Base-by-base conservation (phyloP, 2,888 invertebrate species). In the Athripsodes cinereus region DNA sequence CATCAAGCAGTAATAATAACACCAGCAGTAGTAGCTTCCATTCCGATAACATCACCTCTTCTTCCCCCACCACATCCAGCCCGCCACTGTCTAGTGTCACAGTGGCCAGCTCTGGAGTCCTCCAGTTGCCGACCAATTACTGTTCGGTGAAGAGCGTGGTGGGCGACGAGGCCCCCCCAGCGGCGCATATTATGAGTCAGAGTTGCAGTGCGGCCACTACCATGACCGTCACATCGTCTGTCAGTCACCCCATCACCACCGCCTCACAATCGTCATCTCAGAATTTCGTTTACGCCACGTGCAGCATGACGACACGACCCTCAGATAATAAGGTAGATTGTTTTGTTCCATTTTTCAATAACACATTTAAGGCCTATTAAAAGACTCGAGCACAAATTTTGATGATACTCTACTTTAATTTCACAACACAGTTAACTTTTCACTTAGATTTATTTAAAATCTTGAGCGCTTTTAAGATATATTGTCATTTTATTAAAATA, bases 111-210 rank as follows among this genome's bases (percentile, higher is more conserved):
- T 71, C 74, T n/a, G n/a, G n/a, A n/a, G n/a, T n/a, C 66, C 69
- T 75, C 69, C 74, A 74, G 69, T 68, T 74, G 68, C 66, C 67
- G 59, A 68, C 70, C 64, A 65, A 69, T 58, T 74, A 73, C 70
- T 69, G 71, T 67, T 71, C 73, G 64, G 74, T 72, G 67, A 66
- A 71, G 59, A 70, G 72, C 66, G 66, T 72, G 55, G 69, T 70
- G 53, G 71, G 70, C 57, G 57, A 64, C 59, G 63, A 64, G 56
- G 56, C 61, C 26, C 55, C 62, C 6, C 18, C 48, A 3, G 50
- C 16, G 22, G 2, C 26, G 19, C n/a, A n/a, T 11, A 1, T 8
- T 21, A 55, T 58, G 46, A 57, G 54, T 20, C 44, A 11, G 16
- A 22, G 22, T 16, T 21, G 21, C 13, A 2, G 31, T 21, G 22